Evolutionary conservation across 2,797 vertebrate species (phyloP).

Genomic region (Catharus ustulatus): DNA sequence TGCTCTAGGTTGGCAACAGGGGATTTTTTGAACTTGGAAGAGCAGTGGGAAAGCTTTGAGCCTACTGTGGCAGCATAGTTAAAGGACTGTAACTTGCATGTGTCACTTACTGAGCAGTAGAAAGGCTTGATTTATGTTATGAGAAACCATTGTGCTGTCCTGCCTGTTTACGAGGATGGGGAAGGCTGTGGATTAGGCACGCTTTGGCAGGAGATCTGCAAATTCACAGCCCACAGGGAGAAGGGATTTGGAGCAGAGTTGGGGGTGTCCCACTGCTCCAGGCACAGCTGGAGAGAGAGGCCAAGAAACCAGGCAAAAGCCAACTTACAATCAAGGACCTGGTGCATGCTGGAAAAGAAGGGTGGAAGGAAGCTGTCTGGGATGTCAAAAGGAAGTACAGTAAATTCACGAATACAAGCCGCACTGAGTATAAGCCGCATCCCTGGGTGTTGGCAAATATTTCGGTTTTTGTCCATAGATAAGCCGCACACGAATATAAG

Average conservation of each 20-base stretch:
- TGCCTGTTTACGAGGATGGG: background rate
- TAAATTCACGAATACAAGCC: no score
- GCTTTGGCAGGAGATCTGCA: background rate
- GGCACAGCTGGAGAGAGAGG: background rate
- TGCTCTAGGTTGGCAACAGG: background rate
- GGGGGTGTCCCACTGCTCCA: background rate
- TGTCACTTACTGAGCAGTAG: background rate
- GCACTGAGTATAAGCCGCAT: no score
- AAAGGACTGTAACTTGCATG: background rate
- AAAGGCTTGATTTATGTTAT: background rate
- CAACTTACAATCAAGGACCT: background rate
- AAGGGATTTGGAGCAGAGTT: background rate
- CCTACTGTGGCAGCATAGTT: background rate
- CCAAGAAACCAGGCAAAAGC: background rate
- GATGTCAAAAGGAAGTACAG: background rate
- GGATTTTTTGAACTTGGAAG: background rate
- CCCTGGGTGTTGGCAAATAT: no score
- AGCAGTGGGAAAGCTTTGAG: background rate
- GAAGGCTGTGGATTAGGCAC: background rate
- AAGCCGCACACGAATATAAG: no score
- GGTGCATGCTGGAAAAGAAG: background rate
- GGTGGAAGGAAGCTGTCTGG: background rate
- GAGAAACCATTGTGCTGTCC: background rate
- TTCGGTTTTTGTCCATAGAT: no score
- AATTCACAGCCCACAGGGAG: background rate